These are phyloP conservation scores for Apteryx mantelli DNA, from an alignment of 2,113 vertebrate species.

Conservation along the genomic window DNA sequence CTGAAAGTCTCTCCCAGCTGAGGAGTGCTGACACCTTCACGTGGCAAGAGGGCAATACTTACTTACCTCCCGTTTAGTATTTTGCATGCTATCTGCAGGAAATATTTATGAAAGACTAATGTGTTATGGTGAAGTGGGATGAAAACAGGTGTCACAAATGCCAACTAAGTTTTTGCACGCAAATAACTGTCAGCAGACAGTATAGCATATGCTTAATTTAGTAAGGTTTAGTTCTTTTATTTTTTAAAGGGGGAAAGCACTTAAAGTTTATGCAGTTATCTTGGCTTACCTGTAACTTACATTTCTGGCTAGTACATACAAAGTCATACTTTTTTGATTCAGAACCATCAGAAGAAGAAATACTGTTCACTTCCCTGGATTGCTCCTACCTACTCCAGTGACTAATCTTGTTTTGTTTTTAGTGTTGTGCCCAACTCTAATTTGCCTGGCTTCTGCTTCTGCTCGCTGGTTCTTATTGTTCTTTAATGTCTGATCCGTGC, in stretches of 20 bases:
- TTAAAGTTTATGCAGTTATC: not conserved
- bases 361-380: not conserved
- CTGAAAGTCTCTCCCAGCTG: not conserved
- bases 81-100: not conserved
- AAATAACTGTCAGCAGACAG: not conserved
- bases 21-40: not conserved
- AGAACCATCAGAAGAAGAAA: not conserved
- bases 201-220: not conserved
- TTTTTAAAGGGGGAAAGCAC: not conserved
- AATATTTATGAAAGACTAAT: not conserved
- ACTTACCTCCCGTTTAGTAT: not conserved
- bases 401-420: not conserved
- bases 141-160: not conserved
- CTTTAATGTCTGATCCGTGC: not conserved
- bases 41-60: not conserved
- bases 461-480: not conserved
- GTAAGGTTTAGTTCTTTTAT: not conserved
- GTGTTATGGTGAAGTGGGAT: not conserved
- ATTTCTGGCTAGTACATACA: not conserved
- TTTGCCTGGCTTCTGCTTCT: not conserved
- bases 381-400: not conserved
- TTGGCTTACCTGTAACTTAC: not conserved
- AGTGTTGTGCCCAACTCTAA: not conserved
- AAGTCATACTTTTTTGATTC: not conserved
- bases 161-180: not conserved